Base-by-base conservation (phyloP, 1,140 invertebrate genomes). In the Drosophila quadrilineata region DNA sequence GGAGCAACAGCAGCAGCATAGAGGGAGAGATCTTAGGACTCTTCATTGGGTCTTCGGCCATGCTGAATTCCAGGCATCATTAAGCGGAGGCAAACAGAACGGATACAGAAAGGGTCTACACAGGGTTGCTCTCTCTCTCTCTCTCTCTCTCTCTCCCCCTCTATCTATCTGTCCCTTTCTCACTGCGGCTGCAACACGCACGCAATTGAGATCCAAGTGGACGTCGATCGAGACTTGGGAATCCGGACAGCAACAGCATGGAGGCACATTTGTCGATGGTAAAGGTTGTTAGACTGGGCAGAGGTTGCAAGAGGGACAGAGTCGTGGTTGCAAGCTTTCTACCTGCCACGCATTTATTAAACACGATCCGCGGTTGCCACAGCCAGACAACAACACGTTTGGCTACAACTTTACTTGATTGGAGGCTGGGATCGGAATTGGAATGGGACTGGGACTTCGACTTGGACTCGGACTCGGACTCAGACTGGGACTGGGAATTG, bases 1-100 rank as follows among this genome's bases (percentile, higher is more conserved):
- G 59, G 57, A n/a, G 41, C 54, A 63, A 52, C n/a, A n/a, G n/a
- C n/a, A n/a, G n/a, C n/a, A n/a, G n/a, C n/a, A n/a, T n/a, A n/a
- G n/a, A n/a, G n/a, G n/a, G n/a, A n/a, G n/a, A n/a, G n/a, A n/a
- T n/a, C n/a, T n/a, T n/a, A n/a, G n/a, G n/a, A 59, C 36, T 70
- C 53, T 58, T 40, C 31, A 17, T 41, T 19, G 29, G 26, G 22
- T 75, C n/a, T n/a, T 69, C 84, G 84, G 84, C 84, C 84, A 87
- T 87, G 84, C 84, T 87, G 84, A 74, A 87, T 87, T 87, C 84
- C 84, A 71, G 62, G 70, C 77, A 79, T 79, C 75, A 79, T 79
- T 79, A 79, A 79, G 70, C 62, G 57, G 65, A 56, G 60, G 62
- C 67, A 69, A 68, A 58, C 50, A 38, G n/a, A n/a, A n/a, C 56